Evolutionary conservation across 2,797 vertebrate genomes (phyloP).

Genomic region (Fundulus diaphanus): DNA sequence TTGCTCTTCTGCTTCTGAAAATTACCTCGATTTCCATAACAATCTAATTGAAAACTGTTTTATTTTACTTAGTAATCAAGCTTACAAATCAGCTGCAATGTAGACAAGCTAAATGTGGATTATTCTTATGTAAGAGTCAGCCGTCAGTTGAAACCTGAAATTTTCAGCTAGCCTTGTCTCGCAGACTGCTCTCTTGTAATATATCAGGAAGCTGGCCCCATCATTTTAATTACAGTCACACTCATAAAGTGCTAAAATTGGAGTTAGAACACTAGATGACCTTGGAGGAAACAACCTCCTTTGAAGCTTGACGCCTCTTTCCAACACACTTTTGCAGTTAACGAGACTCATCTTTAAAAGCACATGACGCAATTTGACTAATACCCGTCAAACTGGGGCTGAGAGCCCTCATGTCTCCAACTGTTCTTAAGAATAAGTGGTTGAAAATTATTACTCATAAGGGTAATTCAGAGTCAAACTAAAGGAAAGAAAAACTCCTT

Average conservation of each 20-base stretch:
- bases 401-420: constrained; percentile 18
- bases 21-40: background rate
- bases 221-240: constrained; percentile 50
- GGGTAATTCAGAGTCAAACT: constrained; percentile 37
- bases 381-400: constrained; percentile 52
- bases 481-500: constrained; percentile 16
- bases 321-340: constrained; percentile 48
- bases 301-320: constrained; percentile 47
- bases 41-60: background rate
- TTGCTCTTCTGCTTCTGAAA: background rate
- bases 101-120: background rate
- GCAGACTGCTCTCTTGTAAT: constrained; percentile 32
- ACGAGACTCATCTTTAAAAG: constrained; percentile 67
- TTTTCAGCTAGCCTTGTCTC: constrained; percentile 14
- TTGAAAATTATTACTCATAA: constrained; percentile 34
- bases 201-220: constrained; percentile 39
- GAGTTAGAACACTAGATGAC: constrained; percentile 56
- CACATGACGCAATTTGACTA: constrained; percentile 68
- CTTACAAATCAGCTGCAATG: background rate
- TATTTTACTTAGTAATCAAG: background rate
- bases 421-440: constrained; percentile 38
- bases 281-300: constrained; percentile 55
- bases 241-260: constrained; percentile 58
- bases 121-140: constrained; percentile 3
- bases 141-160: background rate